Base-by-base conservation (phyloP, 2,113 vertebrate genomes). In the Entelurus aequoreus region DNA sequence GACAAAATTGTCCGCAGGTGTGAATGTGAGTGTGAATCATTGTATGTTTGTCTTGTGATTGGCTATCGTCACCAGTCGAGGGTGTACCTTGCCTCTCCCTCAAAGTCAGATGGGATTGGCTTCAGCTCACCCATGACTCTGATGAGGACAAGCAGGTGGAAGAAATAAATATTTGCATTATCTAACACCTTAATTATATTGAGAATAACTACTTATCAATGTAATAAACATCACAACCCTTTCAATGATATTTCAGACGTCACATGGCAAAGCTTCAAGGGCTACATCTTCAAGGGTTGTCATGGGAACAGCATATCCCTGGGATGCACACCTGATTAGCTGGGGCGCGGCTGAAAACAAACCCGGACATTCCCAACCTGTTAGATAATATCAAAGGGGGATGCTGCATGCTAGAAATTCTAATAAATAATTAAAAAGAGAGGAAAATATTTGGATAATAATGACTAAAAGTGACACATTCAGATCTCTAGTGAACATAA, bases 241-340 rank as follows among this genome's bases (percentile, higher is more conserved):
- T 61, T 70, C 68, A 69, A 68, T 77, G 56, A 83, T 70, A 77
- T 76, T 73, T 84, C 67, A 80, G 72, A 75, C 75, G 78, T 77
- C 80, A 86, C 79, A 80, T 84, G 79, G 82, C 60, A 69, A 75
- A 79, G 82, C 87, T 82, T 89, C 87, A 86, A 84, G 79, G 74
- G 80, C 84, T 87, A 65, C 78, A 83, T 84, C 82, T 80, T 77
- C 69, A 51, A 68, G 75, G 75, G 90, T 91, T 87, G 84, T 88
- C 88, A 90, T 89, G 85, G 88, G 78, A 91, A 90, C 88, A 74
- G 12, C 71, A 78, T 82, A 83, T 84, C 83, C 76, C 78, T 75
- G 46, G 35, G 59, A 57, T 60, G 66, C 76, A 79, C 78, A 71
- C 76, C 72, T 65, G 59, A 76, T 81, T 54, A 79, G 65, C 65